Evolutionary conservation across 2,113 vertebrate genomes (phyloP), one percentile per base, ranked within the genome.

Genomic region (Prochilodus magdalenae): DNA sequence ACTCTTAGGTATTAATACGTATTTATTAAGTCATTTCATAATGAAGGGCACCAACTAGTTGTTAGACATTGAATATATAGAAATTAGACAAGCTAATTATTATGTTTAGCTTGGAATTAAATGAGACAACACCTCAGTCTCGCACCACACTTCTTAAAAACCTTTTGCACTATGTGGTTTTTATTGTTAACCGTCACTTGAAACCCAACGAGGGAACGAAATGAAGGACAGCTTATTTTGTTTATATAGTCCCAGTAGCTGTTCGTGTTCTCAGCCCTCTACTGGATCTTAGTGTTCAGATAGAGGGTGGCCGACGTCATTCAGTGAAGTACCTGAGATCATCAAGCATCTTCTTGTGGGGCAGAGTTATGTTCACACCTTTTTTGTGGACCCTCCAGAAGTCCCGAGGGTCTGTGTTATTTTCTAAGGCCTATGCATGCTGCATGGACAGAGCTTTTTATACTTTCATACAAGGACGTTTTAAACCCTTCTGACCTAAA

Each of bases 401-500:
- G 44, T 66, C 8, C 27, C 67, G 80, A 79, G 55, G 51, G 4
- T 75, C 72, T n/a, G 40, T 63, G 11, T 75, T 51, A 62, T 80
- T 77, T 77, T 76, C 72, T 72, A 87, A 77, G 87, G 92, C 91
- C 92, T 93, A 93, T 93, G 94, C 94, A 94, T 94, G 94, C 91
- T 93, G 90, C 90, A 91, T 90, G 90, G 89, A 94, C 86, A 86
- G 88, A 85, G 57, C 57, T 73, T 88, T 82, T 80, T 83, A 80
- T 81, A 89, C 92, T 92, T 89, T 89, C 67, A 74, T 86, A 89
- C 86, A 81, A 29, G 82, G 85, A 71, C 81, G 65, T 91, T 89
- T 92, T 91, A 83, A 90, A 91, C 89, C 44, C 76, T 83, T 75
- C 85, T 77, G 81, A 79, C 75, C 81, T 86, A 85, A 86, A 83